Evolutionary conservation across 92 coral and sea anemone species (phyloP).

Genomic region (Virgularia gustaviana): DNA sequence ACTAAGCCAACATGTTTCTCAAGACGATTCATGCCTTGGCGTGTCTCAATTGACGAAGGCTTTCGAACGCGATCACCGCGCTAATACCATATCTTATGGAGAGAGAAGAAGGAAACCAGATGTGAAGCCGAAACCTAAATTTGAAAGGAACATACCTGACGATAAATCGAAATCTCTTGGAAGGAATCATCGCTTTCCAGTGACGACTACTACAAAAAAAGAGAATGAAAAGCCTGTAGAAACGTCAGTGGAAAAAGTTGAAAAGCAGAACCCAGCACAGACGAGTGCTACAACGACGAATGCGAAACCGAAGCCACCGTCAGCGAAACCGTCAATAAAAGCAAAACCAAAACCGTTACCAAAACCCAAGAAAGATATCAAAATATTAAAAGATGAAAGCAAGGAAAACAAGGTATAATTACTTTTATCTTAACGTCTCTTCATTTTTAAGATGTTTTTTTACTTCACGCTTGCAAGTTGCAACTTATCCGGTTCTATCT

Average conservation of each 20-base stretch:
- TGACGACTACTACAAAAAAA: conserved; percentile 25
- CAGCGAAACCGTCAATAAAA: conserved; percentile 9
- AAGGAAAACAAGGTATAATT: too few species aligned
- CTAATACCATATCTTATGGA: conserved; percentile 8
- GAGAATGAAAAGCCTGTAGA: background rate
- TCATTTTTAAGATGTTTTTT: too few species aligned
- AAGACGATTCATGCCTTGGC: conserved; percentile 21
- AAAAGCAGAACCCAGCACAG: background rate
- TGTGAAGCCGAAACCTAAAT: conserved; percentile 23
- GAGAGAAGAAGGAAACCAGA: conserved; percentile 27
- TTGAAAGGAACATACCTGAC: background rate
- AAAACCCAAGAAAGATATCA: conserved; percentile 3
- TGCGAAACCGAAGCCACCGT: background rate
- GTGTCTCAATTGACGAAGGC: conserved; percentile 25
- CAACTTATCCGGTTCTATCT: too few species aligned
- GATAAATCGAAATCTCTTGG: conserved; percentile 7
- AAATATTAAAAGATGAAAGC: conserved; percentile 5
- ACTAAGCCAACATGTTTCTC: background rate
- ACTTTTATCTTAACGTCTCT: too few species aligned
- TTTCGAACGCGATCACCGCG: conserved; percentile 21
- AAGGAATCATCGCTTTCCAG: conserved; percentile 24
- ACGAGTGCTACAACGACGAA: background rate
- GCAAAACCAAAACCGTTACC: conserved; percentile 33
- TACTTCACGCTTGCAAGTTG: too few species aligned
- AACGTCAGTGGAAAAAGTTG: background rate